A percentile compares a stretch with the other conserved stretches of the same genome.
Evolutionary conservation across 2,888 invertebrate species (phyloP).

Genomic region (Ennomos erosarius): DNA sequence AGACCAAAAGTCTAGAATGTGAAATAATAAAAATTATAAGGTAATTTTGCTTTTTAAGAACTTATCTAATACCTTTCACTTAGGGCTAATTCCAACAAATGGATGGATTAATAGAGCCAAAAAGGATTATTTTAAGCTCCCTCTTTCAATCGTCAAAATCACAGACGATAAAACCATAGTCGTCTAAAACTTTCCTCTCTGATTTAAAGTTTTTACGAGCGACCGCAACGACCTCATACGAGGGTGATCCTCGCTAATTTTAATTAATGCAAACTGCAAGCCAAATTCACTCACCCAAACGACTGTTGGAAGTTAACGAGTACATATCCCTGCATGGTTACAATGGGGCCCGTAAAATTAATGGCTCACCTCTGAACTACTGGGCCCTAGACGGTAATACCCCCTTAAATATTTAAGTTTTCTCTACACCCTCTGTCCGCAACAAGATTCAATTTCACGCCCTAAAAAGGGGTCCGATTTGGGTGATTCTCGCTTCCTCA

Average conservation of each 20-base stretch:
- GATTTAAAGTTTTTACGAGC: slow-evolving; percentile 66
- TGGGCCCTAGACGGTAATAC: slow-evolving; percentile 75
- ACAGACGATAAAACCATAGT: slow-evolving; percentile 22
- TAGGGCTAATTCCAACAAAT: background rate
- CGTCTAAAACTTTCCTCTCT: slow-evolving; percentile 45
- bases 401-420: slow-evolving; percentile 84
- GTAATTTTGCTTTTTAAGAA: too few relatives aligned
- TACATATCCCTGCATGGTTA: slow-evolving; percentile 73
- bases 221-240: slow-evolving; percentile 55
- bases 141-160: slow-evolving; percentile 5
- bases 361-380: slow-evolving; percentile 77
- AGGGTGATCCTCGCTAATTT: slow-evolving; percentile 69
- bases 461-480: slow-evolving; percentile 77
- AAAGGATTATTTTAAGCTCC: slow-evolving; percentile 5
- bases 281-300: slow-evolving; percentile 61
- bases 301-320: slow-evolving; percentile 79
- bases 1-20: too few relatives aligned
- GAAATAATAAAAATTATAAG: too few relatives aligned
- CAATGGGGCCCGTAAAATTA: slow-evolving; percentile 80
- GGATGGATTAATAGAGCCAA: slow-evolving; percentile 1
- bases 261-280: slow-evolving; percentile 75
- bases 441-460: slow-evolving; percentile 85
- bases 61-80: too few relatives aligned
- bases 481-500: slow-evolving; percentile 74
- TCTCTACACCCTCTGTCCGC: slow-evolving; percentile 76